phyloP scores from a whole-genome alignment of 2,113 vertebrate species.

The Cromileptes altivelis region DNA sequence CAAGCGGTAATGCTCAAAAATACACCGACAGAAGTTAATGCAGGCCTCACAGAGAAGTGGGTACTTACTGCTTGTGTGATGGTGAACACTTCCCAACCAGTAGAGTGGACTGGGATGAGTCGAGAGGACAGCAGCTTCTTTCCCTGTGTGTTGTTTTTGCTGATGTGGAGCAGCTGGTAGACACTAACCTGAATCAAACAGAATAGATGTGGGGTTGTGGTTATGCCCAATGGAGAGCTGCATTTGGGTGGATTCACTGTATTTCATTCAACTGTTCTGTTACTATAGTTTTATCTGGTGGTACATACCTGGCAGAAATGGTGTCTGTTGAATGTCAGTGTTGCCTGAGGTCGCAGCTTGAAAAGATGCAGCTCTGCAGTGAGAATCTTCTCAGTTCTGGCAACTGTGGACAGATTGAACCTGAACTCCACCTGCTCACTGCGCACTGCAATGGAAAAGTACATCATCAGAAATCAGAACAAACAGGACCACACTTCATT shows the following conservation, averaged over 20 bases:
- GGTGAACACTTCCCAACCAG: slow-evolving; percentile 92
- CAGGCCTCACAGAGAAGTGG: background rate
- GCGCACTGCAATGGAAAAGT: slow-evolving; percentile 76
- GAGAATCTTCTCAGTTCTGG: slow-evolving; percentile 89
- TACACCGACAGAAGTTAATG: background rate
- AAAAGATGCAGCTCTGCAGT: slow-evolving; percentile 93
- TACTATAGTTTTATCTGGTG: background rate
- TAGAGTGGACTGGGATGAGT: slow-evolving; percentile 86
- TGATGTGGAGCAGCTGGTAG: slow-evolving; percentile 86
- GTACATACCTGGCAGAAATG: slow-evolving; percentile 90
- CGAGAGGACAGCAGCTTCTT: slow-evolving; percentile 88
- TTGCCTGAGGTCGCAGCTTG: slow-evolving; percentile 84
- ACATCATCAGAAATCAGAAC: background rate
- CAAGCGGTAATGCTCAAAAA: background rate
- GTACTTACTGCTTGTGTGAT: slow-evolving; percentile 91
- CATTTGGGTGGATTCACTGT: too few species aligned
- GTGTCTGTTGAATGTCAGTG: slow-evolving; percentile 77
- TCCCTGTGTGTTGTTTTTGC: slow-evolving; percentile 60
- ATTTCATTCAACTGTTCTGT: background rate
- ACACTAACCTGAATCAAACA: slow-evolving; percentile 86
- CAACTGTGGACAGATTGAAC: slow-evolving; percentile 89
- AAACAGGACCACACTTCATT: too few species aligned
- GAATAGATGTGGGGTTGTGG: background rate
- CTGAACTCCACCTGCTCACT: slow-evolving; percentile 87
- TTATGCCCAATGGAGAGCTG: background rate